Evolutionary conservation across 2,113 vertebrate genomes (phyloP).

Genomic region (Gavia stellata): DNA sequence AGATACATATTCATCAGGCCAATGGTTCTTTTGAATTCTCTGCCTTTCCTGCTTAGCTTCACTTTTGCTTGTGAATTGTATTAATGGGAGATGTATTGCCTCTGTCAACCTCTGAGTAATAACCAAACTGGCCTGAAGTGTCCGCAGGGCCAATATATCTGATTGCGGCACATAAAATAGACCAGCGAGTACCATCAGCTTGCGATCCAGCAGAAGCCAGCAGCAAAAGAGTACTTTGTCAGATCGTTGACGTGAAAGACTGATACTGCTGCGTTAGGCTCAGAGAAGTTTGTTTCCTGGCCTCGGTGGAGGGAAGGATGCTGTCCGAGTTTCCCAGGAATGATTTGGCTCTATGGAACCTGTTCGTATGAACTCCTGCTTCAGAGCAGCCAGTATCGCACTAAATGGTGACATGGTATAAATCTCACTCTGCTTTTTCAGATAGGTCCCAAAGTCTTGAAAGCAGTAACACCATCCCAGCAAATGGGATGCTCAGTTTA

Average conservation of each 20-base stretch:
- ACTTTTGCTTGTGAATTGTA: constrained; percentile 10
- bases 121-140: not conserved
- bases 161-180: not conserved
- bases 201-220: not conserved
- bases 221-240: not conserved
- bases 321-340: not conserved
- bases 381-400: not conserved
- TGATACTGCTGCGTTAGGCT: not conserved
- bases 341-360: not conserved
- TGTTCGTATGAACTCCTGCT: fast-evolving
- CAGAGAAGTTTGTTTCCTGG: not conserved
- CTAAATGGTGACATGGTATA: not conserved
- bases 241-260: not conserved
- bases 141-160: not conserved
- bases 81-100: not conserved
- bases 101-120: constrained; percentile 30
- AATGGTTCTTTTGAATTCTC: not conserved
- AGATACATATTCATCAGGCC: constrained; percentile 49
- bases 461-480: not conserved
- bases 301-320: not conserved
- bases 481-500: not conserved
- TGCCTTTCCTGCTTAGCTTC: constrained; percentile 17
- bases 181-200: not conserved
- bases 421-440: not conserved
- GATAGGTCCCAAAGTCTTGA: not conserved